Conservation (phyloP, 2,888 invertebrate genomes). For the Harpagoxenus sublaevis region DNA sequence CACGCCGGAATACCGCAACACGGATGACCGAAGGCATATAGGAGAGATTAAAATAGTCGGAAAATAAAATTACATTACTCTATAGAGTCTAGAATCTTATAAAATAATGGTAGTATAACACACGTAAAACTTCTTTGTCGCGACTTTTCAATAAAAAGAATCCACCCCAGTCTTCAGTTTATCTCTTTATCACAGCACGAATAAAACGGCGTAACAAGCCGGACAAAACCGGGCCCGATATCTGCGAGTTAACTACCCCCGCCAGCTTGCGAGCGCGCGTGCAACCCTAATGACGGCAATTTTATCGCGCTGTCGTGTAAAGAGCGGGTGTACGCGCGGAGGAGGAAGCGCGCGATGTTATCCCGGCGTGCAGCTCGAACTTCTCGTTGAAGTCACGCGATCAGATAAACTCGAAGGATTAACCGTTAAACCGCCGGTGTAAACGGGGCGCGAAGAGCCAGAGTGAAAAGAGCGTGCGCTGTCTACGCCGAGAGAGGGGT, state of each 20-base stretch:
- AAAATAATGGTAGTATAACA: not conserved
- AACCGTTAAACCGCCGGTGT: conserved; percentile 77
- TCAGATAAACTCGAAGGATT: conserved; percentile 81
- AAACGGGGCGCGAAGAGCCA: conserved; percentile 71
- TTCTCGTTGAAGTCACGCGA: conserved; percentile 81
- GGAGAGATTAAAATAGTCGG: too few species aligned
- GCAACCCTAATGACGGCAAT: conserved; percentile 69
- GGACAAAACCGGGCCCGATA: conserved; percentile 59
- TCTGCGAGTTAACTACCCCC: conserved; percentile 61
- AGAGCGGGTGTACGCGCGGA: conserved; percentile 39
- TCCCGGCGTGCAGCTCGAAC: conserved; percentile 69
- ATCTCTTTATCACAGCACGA: not conserved
- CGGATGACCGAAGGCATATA: not conserved
- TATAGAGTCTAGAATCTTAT: not conserved
- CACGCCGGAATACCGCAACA: not conserved
- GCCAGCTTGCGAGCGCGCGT: conserved; percentile 41
- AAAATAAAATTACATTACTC: not conserved
- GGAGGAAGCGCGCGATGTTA: conserved; percentile 54
- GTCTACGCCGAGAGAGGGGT: conserved; percentile 12
- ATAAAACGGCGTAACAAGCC: conserved; percentile 65
- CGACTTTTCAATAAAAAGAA: not conserved
- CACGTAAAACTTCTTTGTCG: not conserved
- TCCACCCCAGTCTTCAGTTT: not conserved
- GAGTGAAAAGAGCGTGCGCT: conserved; percentile 55
- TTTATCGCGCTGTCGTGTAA: conserved; percentile 70